These are phyloP conservation scores for Eulemur rubriventer DNA, from an alignment of 2,797 vertebrate genomes.

Conservation along the genomic window DNA sequence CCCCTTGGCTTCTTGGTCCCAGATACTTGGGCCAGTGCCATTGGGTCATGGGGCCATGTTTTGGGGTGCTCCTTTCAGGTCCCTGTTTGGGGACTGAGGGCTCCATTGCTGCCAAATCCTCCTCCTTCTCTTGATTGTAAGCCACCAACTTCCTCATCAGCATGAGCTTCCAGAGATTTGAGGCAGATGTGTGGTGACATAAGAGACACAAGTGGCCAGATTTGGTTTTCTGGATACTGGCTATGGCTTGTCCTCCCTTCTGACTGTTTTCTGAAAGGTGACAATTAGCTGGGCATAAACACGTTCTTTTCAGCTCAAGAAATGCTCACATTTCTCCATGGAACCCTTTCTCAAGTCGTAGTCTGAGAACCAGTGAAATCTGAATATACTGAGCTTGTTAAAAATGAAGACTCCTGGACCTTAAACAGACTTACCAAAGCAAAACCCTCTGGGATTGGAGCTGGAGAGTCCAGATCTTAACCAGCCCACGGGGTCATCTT, in stretches of 20 bases:
- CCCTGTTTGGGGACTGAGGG: background rate
- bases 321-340: background rate
- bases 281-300: background rate
- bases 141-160: background rate
- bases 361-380: background rate
- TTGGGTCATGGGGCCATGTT: background rate
- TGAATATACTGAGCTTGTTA: background rate
- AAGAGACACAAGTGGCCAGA: background rate
- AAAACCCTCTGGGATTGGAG: background rate
- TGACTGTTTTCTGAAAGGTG: background rate
- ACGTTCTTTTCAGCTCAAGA: background rate
- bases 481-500: accelerated
- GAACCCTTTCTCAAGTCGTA: background rate
- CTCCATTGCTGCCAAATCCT: background rate
- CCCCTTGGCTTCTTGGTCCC: background rate
- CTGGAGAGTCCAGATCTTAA: background rate
- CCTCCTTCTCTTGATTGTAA: background rate
- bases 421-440: background rate
- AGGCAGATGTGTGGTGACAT: background rate
- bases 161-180: background rate
- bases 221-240: background rate
- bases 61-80: background rate
- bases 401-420: background rate
- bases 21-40: background rate
- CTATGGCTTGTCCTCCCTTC: background rate